Percentiles rank a stretch among this genome's conserved stretches.
phyloP scores from a whole-genome alignment of 2,888 invertebrate genomes.

The Alcis repandata region DNA sequence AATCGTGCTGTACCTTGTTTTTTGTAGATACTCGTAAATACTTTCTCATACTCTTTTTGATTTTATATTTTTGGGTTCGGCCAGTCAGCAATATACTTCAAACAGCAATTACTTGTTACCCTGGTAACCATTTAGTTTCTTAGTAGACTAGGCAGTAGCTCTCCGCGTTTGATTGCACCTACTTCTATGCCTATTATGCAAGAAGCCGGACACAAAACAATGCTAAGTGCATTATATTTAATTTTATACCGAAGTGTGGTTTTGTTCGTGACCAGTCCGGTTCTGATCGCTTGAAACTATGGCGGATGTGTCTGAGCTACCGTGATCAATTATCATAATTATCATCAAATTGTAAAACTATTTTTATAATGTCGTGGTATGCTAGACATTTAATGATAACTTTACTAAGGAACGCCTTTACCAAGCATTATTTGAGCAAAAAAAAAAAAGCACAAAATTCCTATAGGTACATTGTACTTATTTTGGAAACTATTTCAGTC shows the following conservation, averaged over 20 bases:
- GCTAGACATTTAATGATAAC: neutral
- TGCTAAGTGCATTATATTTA: slow-evolving; percentile 70
- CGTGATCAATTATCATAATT: slow-evolving; percentile 53
- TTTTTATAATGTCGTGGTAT: neutral
- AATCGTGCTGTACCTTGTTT: no score
- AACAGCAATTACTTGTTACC: no score
- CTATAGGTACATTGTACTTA: no score
- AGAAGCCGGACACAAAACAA: slow-evolving; percentile 80
- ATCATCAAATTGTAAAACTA: slow-evolving; percentile 7
- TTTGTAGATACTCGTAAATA: no score
- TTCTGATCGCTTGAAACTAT: slow-evolving; percentile 58
- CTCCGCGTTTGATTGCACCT: slow-evolving; percentile 47
- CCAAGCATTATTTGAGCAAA: no score
- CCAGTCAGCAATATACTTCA: no score
- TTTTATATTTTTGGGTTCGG: no score
- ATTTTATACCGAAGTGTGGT: slow-evolving; percentile 52
- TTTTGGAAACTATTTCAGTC: no score
- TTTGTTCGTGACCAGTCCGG: slow-evolving; percentile 71
- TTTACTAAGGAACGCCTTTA: no score
- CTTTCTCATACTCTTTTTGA: no score
- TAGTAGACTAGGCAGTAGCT: slow-evolving; percentile 8
- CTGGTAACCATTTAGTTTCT: neutral
- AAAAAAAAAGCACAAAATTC: no score
- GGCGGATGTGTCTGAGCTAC: slow-evolving; percentile 64
- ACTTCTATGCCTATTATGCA: slow-evolving; percentile 75